These are phyloP conservation scores for Lineus longissimus DNA, from an alignment of 1,140 invertebrate genomes.

Conservation along the genomic window DNA sequence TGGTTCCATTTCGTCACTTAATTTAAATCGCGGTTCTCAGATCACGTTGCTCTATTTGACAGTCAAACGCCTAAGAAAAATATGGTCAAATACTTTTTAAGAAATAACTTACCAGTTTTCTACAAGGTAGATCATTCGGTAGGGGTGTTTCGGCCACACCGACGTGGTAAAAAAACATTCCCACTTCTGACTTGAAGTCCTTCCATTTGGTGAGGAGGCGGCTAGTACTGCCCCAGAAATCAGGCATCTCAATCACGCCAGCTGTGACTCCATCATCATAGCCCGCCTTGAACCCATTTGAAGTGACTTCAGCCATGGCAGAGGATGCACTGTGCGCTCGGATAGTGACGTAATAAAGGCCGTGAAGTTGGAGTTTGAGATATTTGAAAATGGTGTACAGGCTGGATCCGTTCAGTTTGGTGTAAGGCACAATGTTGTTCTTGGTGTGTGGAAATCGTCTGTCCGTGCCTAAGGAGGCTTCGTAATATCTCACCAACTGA, in stretches of 20 bases:
- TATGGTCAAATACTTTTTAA: no score
- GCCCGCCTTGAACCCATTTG: conserved; percentile 36
- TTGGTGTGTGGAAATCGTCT: conserved; percentile 32
- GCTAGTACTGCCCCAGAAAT: conserved; percentile 14
- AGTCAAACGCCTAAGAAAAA: no score
- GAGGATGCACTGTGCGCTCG: conserved; percentile 28
- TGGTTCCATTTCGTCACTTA: no score
- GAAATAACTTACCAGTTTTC: conserved; percentile 27
- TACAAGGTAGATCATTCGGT: conserved; percentile 22
- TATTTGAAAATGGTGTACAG: conserved; percentile 29
- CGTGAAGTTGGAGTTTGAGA: conserved; percentile 26
- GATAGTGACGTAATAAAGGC: conserved; percentile 38
- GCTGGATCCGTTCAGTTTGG: conserved; percentile 29
- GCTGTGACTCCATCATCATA: conserved; percentile 29
- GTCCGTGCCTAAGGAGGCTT: conserved; percentile 38
- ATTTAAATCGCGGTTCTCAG: no score
- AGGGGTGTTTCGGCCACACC: conserved; percentile 23
- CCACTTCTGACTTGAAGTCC: conserved; percentile 28
- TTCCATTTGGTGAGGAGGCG: conserved; percentile 25
- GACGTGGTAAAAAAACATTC: conserved; percentile 33
- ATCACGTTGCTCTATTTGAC: no score
- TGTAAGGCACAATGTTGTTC: conserved; percentile 34
- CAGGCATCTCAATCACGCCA: conserved; percentile 22
- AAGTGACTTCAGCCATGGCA: conserved; percentile 28
- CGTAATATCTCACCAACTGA: conserved; percentile 30